Conservation (phyloP, 2,797 vertebrate genomes). For the Trichosurus vulpecula region DNA sequence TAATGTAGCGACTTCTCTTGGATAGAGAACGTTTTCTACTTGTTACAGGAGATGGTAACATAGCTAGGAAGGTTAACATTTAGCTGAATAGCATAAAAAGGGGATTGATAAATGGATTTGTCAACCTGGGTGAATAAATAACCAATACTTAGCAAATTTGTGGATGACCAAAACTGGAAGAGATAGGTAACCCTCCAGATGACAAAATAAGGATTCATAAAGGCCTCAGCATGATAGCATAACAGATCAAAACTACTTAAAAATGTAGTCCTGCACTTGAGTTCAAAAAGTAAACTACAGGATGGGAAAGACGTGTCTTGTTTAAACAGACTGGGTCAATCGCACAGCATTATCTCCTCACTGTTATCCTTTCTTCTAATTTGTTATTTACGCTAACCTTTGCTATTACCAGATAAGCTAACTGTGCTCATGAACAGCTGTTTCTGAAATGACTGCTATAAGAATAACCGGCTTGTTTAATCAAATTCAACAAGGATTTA, state of each 20-base stretch:
- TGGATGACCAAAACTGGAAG: neutral
- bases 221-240: neutral
- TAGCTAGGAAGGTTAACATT: neutral
- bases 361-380: neutral
- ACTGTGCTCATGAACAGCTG: neutral
- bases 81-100: neutral
- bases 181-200: neutral
- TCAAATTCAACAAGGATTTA: neutral
- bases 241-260: neutral
- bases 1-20: neutral
- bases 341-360: neutral
- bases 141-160: neutral
- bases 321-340: neutral
- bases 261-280: neutral
- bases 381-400: neutral
- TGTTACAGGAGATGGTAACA: neutral
- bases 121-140: neutral
- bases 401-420: neutral
- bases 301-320: neutral
- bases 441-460: neutral
- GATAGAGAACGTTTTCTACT: neutral
- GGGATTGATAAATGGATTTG: neutral
- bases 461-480: neutral
- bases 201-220: neutral
- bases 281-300: neutral